These are phyloP conservation scores for Peromyscus attwateri DNA, from an alignment of 2,797 vertebrate genomes.

Conservation along the genomic window DNA sequence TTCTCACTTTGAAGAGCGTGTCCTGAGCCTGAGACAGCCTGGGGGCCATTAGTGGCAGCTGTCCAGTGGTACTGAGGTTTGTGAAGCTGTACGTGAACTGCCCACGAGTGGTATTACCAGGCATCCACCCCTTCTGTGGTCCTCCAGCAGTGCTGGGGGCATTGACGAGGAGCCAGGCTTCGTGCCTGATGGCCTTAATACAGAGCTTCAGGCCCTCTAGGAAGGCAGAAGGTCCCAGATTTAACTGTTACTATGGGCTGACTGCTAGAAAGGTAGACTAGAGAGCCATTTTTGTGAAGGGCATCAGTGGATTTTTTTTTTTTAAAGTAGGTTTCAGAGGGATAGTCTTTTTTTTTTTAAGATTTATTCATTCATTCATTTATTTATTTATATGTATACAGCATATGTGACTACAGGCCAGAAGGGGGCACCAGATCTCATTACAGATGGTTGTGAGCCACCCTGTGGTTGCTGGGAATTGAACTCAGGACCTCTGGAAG, in stretches of 20 bases:
- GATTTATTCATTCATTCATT: too few species aligned
- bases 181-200: background rate
- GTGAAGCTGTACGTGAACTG: background rate
- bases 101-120: background rate
- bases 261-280: background rate
- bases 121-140: background rate
- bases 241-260: background rate
- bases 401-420: too few species aligned
- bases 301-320: too few species aligned
- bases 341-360: too few species aligned
- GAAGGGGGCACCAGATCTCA: too few species aligned
- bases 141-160: too few species aligned
- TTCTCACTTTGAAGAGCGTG: background rate
- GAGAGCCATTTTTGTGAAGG: background rate
- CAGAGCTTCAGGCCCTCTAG: background rate
- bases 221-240: background rate
- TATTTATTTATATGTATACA: too few species aligned
- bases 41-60: background rate
- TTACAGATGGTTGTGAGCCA: too few species aligned
- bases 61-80: background rate
- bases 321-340: too few species aligned
- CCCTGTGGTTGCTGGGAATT: too few species aligned
- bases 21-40: background rate
- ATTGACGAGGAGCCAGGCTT: background rate
- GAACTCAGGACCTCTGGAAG: too few species aligned